Evolutionary conservation across 2,113 vertebrate genomes (phyloP), one percentile per base, ranked within the genome.

Genomic region (Antigone vipio): DNA sequence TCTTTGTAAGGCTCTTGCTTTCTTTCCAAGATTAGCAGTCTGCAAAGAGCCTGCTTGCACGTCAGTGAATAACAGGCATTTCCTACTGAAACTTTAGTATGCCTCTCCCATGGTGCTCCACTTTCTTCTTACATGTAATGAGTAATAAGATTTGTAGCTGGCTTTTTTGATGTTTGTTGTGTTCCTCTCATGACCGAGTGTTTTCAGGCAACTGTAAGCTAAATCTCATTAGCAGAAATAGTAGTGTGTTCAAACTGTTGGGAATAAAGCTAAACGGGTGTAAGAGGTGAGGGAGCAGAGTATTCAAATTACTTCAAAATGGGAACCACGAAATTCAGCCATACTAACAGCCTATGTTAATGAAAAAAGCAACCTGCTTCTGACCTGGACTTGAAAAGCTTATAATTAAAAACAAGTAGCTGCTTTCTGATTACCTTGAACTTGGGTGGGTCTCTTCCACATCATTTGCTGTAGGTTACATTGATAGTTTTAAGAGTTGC

Each of bases 91-190:
- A 2, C 22, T 14, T 42, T 22, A 55, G 5, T 22, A 24, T 47
- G 30, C 15, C 5, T 47, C 9, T 42, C 42, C 27, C 2, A 2
- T 4, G 5, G 12, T 40, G 11, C 21, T 63, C 34, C 1, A 0
- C 12, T 47, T 63, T 19, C 16, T 30, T n/a, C 44, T 44, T 11
- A 63, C 27, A 11, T 1, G 10, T 23, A 11, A 21, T 15, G 19
- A 44, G 29, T 19, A 44, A 9, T 35, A 55, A 45, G 13, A 38
- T 30, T 20, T 52, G 42, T 58, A 45, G 10, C 42, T 68, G 24
- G 17, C 12, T n/a, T 20, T 60, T 62, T 32, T 50, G 18, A 16
- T 56, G 30, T 44, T 71, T 71, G 11, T 34, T 5, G 2, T 67
- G 14, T 40, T 69, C 53, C 21, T 71, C 9, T 34, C 34, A 8